Base-by-base conservation (phyloP, 2,888 invertebrate species). In the Bedellia somnulentella region DNA sequence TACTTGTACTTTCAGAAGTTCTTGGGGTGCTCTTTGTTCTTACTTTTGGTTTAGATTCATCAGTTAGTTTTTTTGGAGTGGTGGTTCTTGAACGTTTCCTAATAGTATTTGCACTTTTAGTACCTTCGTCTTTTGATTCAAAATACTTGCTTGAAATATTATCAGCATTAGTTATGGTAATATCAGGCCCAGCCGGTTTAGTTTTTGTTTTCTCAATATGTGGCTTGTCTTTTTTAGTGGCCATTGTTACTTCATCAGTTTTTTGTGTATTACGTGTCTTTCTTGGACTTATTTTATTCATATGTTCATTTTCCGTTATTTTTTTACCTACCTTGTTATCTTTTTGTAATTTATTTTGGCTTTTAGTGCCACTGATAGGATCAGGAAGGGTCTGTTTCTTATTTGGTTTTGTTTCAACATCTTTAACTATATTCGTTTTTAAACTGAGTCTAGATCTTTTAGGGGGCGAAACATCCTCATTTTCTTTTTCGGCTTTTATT, bases 1-100 rank as follows among this genome's bases (percentile, higher is more conserved):
- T 73, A 38, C 66, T 73, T 41, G 48, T 57, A 38, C 57, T 53
- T 6, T 40, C 32, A 34, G 37, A 24, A 30, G 31, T 44, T 2
- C 45, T 49, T 25, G 64, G 57, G 8, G 52, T 57, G 47, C 68
- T 75, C 45, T 52, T 63, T 15, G 62, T 57, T 42, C 71, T 44
- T 8, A 37, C 31, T 46, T 57, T 52, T 18, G 5, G 5, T 25
- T 34, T 14, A 3, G 9, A 13, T 2, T 24, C 27, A 22, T 21
- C 18, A 18, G 18, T 18, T 18, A 6, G 18, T 5, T 5, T 15
- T 17, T 21, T 5, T 2, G 24, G 29, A 22, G 23, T 16, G 5
- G 24, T 21, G 5, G 35, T 27, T 9, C 15, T 29, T 10, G 34
- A 34, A n/a, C 34, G 15, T 10, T 31, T 34, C 29, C 34, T 18